Evolutionary conservation across 2,797 vertebrate species (phyloP), one percentile per base, ranked within the genome.

Genomic region (Cuculus canorus): DNA sequence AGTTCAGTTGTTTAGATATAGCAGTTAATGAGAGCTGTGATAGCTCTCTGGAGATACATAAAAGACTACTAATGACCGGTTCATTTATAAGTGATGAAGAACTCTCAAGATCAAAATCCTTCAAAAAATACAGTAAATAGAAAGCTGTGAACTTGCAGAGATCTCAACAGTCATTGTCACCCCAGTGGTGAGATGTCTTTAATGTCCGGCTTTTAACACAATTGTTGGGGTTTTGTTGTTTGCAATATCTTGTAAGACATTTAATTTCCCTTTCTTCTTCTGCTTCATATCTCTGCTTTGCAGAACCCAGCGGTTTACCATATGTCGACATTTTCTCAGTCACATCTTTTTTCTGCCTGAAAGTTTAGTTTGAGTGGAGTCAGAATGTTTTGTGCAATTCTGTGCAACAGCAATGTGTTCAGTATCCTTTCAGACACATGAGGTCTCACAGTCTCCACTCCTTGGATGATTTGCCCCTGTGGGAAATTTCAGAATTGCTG

Each of bases 11-110:
- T 96, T 97, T 96, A 72, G 95, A 61, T 88, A 72, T 6, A 79
- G 80, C 9, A 0, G 94, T 94, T 96, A 97, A 97, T 91, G 96
- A 95, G 93, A 94, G 72, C 64, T 91, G 57, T 80, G 95, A 96
- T 94, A 82, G 94, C 54, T 96, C 96, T 95, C 94, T 66, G 35
- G 96, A 96, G 96, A 94, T 92, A 33, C 94, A 94, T 94, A 90
- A 92, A 94, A 95, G 91, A 86, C 82, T 95, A 47, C 91, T 96
- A 97, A 97, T 96, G 97, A 95, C 96, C 91, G 37, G 64, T 93
- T 96, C 94, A 97, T 95, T 93, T 95, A 96, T 96, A 96, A 97
- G 85, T 95, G 92, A 96, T 95, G 95, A 97, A 95, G 92, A 91
- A 95, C 91, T 96, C 88, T 93, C 86, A 86, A 85, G 83, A 97